These are phyloP conservation scores for Stomatorhinus ivindoensis DNA, from an alignment of 2,113 vertebrate genomes.

Conservation along the genomic window DNA sequence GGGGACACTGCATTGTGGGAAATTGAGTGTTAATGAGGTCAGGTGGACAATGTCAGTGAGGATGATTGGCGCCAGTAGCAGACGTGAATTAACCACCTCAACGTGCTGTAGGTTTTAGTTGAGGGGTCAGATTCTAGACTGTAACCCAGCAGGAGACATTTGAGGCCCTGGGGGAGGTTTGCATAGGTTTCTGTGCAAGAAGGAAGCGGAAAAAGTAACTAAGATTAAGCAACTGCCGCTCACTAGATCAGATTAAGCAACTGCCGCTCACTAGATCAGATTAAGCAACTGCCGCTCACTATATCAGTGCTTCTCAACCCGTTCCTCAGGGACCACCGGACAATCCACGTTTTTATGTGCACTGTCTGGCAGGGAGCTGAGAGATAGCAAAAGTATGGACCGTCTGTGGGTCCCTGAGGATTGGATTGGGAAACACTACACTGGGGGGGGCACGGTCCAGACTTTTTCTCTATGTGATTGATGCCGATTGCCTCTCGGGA, in stretches of 20 bases:
- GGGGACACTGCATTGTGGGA: background rate
- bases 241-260: background rate
- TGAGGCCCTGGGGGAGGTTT: slow-evolving; percentile 18
- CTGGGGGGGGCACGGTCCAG: background rate
- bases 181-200: slow-evolving; percentile 40
- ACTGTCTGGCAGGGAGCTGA: background rate
- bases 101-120: background rate
- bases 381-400: background rate
- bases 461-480: background rate
- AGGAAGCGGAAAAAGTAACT: background rate
- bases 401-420: background rate
- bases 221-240: background rate
- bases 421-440: background rate
- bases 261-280: background rate
- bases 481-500: background rate
- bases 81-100: background rate
- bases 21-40: background rate
- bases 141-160: background rate
- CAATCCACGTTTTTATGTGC: background rate
- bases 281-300: background rate
- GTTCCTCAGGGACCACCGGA: background rate
- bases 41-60: background rate
- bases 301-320: background rate
- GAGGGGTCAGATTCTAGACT: background rate
- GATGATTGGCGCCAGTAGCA: background rate